These are phyloP conservation scores for Pocillopora grandis DNA, from an alignment of 92 coral and sea anemone genomes.

Conservation along the genomic window DNA sequence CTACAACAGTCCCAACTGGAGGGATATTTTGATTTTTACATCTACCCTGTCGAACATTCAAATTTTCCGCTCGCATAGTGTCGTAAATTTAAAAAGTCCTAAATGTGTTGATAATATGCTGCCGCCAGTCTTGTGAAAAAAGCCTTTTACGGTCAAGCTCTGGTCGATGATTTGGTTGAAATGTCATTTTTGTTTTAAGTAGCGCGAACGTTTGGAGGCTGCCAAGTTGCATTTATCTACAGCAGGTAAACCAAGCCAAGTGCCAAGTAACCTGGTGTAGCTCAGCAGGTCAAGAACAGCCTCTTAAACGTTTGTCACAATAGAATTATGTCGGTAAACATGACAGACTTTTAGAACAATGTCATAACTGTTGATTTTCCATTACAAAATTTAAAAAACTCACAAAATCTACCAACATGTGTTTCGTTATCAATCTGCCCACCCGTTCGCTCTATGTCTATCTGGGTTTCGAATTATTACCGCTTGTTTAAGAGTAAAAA, in stretches of 20 bases:
- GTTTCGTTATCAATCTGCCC: background rate
- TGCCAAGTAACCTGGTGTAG: background rate
- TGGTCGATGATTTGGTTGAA: background rate
- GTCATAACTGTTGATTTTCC: background rate
- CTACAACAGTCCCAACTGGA: too few species aligned
- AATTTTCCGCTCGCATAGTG: too few species aligned
- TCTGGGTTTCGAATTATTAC: slow-evolving; percentile 7
- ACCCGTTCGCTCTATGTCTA: slow-evolving; percentile 2
- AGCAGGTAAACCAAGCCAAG: slow-evolving; percentile 26
- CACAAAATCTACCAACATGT: too few species aligned
- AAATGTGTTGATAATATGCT: too few species aligned
- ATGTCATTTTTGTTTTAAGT: background rate
- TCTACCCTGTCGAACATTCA: too few species aligned
- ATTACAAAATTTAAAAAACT: background rate
- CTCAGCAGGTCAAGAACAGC: slow-evolving; percentile 22
- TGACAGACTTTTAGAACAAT: slow-evolving; percentile 1
- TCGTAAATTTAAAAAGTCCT: too few species aligned
- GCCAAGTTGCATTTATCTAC: background rate
- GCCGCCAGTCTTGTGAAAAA: too few species aligned
- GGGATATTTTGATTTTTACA: too few species aligned
- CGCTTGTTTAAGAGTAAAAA: background rate
- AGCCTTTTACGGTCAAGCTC: too few species aligned
- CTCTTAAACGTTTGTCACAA: slow-evolving; percentile 3
- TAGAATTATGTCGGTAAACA: background rate
- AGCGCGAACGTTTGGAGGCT: background rate